Base-by-base conservation (phyloP, 2,113 vertebrate genomes). In the Cochlearius cochlearius region DNA sequence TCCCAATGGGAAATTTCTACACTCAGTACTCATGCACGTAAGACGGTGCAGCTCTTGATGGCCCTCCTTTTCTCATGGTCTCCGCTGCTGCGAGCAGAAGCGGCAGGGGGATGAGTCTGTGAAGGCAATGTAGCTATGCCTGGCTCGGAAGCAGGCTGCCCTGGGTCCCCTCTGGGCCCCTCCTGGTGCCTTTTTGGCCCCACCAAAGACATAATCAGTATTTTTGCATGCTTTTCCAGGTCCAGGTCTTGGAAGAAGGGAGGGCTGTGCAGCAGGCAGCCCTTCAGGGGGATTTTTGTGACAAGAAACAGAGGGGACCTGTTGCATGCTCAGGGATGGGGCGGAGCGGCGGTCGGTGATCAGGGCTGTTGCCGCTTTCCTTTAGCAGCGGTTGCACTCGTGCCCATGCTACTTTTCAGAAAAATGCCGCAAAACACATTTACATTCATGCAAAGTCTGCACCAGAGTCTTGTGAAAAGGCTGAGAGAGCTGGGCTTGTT, bases 261-360 rank as follows among this genome's bases (percentile, higher is more conserved):
- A 81, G 58, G 27, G 23, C n/a, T 47, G 50, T 59, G 29, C 67
- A 53, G 34, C 38, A 34, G 41, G n/a, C 39, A 69, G 55, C 39
- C 18, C 13, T 26, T 12, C 2, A 1, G 18, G 29, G 13, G 5
- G 0, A 2, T 7, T 63, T 69, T 36, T 79, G 39, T 60, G 56
- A 52, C 4, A 18, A 8, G 25, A 41, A 38, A 36, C 10, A 59
- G 53, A 25, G 13, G 30, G 36, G 12, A 52, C 10, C 12, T 9
- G 5, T 25, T 56, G 22, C 1, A 0, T 67, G 26, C 68, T 39
- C 49, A 79, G 64, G 39, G 36, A 11, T 36, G 55, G 7, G 32
- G 13, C 12, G 29, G 49, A 63, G 12, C 19, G 4, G 2, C 1
- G 0, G 1, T 16, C 5, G 12, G 41, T 55, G 68, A 29, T 7